These are phyloP conservation scores for Strigamia crassipes DNA, from an alignment of 2,888 invertebrate genomes.

Conservation along the genomic window DNA sequence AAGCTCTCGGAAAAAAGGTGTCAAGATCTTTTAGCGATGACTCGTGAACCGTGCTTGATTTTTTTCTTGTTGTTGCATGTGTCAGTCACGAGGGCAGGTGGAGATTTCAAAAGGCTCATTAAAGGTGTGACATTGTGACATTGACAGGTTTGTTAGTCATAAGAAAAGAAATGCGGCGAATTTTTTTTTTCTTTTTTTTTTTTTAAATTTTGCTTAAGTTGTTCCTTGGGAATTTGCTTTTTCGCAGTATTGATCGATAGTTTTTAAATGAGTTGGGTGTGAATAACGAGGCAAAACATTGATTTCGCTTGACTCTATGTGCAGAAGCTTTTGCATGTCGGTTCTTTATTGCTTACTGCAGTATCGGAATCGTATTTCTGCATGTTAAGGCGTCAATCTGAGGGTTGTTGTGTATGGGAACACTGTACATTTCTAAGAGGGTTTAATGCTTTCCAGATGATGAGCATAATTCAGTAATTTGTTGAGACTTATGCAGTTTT, in stretches of 20 bases:
- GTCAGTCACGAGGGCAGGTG: too few relatives aligned
- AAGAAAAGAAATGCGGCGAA: not conserved
- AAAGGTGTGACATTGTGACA: too few relatives aligned
- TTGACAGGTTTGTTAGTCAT: too few relatives aligned
- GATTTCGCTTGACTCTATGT: not conserved
- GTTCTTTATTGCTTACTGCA: not conserved
- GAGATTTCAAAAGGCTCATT: too few relatives aligned
- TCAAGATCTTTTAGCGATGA: too few relatives aligned
- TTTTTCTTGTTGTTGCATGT: too few relatives aligned
- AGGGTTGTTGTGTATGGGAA: too few relatives aligned
- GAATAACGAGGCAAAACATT: slow-evolving; percentile 25
- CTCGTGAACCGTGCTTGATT: too few relatives aligned
- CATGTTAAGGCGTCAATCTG: too few relatives aligned
- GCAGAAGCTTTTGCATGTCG: slow-evolving; percentile 6
- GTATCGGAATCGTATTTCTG: not conserved
- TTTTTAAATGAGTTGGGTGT: slow-evolving; percentile 11
- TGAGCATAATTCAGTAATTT: not conserved
- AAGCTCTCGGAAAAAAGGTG: too few relatives aligned
- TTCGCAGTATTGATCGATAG: not conserved
- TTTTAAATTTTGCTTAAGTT: not conserved
- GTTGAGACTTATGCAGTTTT: not conserved
- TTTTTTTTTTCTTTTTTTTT: not conserved
- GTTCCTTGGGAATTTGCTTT: slow-evolving; percentile 4
- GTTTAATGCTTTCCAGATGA: not conserved
- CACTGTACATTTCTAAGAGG: too few relatives aligned